Evolutionary conservation across 2,797 vertebrate genomes (phyloP).

Genomic region (Pyrocephalus nanus): DNA sequence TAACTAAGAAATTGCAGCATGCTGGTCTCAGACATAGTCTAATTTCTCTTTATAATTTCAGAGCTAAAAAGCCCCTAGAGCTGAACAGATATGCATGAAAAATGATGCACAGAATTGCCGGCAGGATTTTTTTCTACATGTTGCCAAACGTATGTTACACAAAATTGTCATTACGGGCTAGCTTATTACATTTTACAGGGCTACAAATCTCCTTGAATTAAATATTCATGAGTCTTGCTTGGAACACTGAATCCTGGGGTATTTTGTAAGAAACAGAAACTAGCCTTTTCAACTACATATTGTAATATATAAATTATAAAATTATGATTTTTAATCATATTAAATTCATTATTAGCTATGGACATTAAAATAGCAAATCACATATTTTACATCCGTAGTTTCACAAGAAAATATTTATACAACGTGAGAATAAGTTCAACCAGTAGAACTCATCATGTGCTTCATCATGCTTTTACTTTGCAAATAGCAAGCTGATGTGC

Average conservation of each 20-base stretch:
- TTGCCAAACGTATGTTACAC: slow-evolving; percentile 34
- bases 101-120: slow-evolving; percentile 23
- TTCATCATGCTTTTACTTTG: not conserved
- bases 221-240: slow-evolving; percentile 64
- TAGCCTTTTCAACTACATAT: slow-evolving; percentile 23
- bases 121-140: slow-evolving; percentile 25
- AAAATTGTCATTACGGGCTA: slow-evolving; percentile 44
- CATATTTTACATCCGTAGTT: slow-evolving; percentile 48
- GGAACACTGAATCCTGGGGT: slow-evolving; percentile 43
- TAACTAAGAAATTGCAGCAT: slow-evolving; percentile 6
- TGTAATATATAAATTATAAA: slow-evolving; percentile 39
- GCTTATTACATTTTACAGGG: slow-evolving; percentile 56
- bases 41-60: slow-evolving; percentile 39
- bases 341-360: slow-evolving; percentile 27
- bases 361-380: slow-evolving; percentile 57
- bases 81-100: slow-evolving; percentile 49
- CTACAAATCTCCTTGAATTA: slow-evolving; percentile 56
- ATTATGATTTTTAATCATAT: slow-evolving; percentile 42
- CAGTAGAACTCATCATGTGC: not conserved
- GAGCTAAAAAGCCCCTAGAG: slow-evolving; percentile 31
- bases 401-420: slow-evolving; percentile 7
- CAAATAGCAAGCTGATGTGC: not conserved
- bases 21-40: not conserved
- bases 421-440: not conserved
- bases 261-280: slow-evolving; percentile 60